Evolutionary conservation across 2,113 vertebrate genomes (phyloP).

Genomic region (Aspiorhynchus laticeps): DNA sequence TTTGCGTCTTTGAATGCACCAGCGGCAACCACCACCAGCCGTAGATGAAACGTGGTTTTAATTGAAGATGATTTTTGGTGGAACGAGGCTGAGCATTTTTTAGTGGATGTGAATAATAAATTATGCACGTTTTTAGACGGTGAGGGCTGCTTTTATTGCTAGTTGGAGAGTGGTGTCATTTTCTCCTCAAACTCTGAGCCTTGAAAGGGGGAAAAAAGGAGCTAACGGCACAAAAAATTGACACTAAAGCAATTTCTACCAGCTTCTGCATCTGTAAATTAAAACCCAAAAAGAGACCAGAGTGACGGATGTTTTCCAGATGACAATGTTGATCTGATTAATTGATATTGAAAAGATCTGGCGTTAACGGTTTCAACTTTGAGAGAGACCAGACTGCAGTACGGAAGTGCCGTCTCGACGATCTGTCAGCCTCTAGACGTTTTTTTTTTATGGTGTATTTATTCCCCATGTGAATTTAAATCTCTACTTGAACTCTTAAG

Average conservation of each 20-base stretch:
- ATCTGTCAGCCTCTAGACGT: neutral
- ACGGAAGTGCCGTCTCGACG: constrained; percentile 13
- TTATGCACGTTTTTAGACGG: constrained; percentile 69
- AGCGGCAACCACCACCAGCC: constrained; percentile 48
- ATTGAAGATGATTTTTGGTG: constrained; percentile 77
- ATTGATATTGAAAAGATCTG: constrained; percentile 27
- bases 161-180: constrained; percentile 60
- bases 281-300: constrained; percentile 30
- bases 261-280: constrained; percentile 39
- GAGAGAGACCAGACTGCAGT: constrained; percentile 21
- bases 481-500: neutral
- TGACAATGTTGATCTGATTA: constrained; percentile 54
- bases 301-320: constrained; percentile 50
- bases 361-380: constrained; percentile 28
- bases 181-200: constrained; percentile 25
- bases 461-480: neutral
- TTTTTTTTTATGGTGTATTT: neutral
- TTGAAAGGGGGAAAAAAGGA: neutral
- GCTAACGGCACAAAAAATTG: neutral
- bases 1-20: constrained; percentile 47
- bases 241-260: constrained; percentile 20
- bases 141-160: constrained; percentile 61
- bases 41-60: constrained; percentile 79
- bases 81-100: constrained; percentile 61
- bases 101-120: constrained; percentile 61